Evolutionary conservation across 1,140 invertebrate species (phyloP), one percentile per base, ranked within the genome.

Genomic region (Apis florea): DNA sequence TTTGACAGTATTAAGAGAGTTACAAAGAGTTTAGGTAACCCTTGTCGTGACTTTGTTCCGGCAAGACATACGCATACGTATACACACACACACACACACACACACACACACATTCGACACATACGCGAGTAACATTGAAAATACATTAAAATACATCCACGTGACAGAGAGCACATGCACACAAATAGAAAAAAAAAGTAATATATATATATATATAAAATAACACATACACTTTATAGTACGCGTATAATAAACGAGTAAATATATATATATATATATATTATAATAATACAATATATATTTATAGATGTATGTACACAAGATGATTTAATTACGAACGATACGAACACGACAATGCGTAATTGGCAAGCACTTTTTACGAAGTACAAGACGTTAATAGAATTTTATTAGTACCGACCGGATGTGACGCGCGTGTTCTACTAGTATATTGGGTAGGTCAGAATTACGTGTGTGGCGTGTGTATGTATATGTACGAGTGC

Each of bases 1-100:
- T 40, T 87, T 79, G 87, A 88, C 87, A 88, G 87, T 88, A 88
- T 88, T 88, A 88, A 88, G 85, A 88, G 81, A 81, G 84, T 88
- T 88, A 85, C 87, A 88, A 88, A 88, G 87, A 88, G 83, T 88
- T 59, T 87, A 88, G 85, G 83, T 80, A 76, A 80, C 77, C 80
- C 75, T 40, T 85, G 76, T 83, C 76, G 83, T 77, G 82, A 71
- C 5, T 40, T 83, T 77, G 66, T 87, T 83, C 40, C 82, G 26
- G 79, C 58, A n/a, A 66, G 31, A 74, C 47, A n/a, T n/a, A 63
- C 79, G 61, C 31, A 24, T 31, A 54, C 21, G 15, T 56, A 54
- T 49, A 61, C 31, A 53, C 2, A 67, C 69, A 58, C 21, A 21
- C 10, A 73, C n/a, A 61, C 69, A 67, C 15, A n/a, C 19, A 53